A percentile compares a stretch with the other conserved stretches of the same genome.
These are phyloP conservation scores for Zygaena filipendulae DNA, from an alignment of 2,888 invertebrate genomes.

Conservation along the genomic window DNA sequence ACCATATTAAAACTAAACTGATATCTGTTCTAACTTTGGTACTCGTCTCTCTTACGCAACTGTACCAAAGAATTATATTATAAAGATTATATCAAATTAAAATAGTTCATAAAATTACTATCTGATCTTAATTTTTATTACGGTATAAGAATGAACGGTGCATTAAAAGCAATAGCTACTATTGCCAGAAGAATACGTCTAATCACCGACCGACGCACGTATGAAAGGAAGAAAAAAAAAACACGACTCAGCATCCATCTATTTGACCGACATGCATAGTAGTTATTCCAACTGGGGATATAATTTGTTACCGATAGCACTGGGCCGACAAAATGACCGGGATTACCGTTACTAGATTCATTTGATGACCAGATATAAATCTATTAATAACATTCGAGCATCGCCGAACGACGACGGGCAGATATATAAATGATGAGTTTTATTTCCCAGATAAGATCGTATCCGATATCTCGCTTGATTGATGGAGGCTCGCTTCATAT, in stretches of 20 bases:
- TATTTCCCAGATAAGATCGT: constrained; percentile 63
- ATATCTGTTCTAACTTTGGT: no score
- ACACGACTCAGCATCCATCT: no score
- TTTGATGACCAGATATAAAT: constrained; percentile 63
- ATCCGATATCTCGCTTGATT: constrained; percentile 54
- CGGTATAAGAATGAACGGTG: no score
- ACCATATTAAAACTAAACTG: no score
- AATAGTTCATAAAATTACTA: no score
- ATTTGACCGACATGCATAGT: constrained; percentile 9
- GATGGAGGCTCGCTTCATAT: constrained; percentile 47
- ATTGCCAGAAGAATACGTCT: no score
- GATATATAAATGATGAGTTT: constrained; percentile 68
- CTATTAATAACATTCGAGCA: constrained; percentile 66
- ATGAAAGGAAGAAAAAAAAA: constrained; percentile 2
- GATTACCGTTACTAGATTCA: constrained; percentile 58
- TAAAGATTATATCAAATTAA: no score
- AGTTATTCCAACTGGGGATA: constrained; percentile 28
- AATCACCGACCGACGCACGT: no score
- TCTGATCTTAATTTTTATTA: no score
- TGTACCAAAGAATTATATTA: no score
- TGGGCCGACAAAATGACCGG: constrained; percentile 45
- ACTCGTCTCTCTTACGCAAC: no score
- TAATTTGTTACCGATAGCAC: constrained; percentile 58
- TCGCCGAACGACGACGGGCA: constrained; percentile 54
- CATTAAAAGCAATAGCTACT: no score